phyloP scores from a whole-genome alignment of 2,797 vertebrate genomes.

The Siniperca obscura region DNA sequence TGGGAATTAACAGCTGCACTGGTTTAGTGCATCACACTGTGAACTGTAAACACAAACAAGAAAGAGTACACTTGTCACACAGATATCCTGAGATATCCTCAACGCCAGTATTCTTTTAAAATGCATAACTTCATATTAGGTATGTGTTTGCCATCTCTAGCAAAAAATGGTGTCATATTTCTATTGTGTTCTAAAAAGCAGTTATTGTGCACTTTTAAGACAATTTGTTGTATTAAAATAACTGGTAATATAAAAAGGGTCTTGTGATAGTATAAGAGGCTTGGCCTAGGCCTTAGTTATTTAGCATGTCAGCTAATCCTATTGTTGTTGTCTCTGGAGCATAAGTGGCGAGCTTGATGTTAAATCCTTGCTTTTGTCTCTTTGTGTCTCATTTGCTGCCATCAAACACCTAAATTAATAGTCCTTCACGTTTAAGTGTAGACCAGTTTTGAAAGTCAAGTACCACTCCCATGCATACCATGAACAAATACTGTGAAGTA shows the following conservation, averaged over 20 bases:
- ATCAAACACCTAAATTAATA: slow-evolving; percentile 49
- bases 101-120: neutral
- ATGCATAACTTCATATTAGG: no score
- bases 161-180: neutral
- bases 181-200: neutral
- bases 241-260: slow-evolving; percentile 44
- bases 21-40: slow-evolving; percentile 1
- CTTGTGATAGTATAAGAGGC: slow-evolving; percentile 67
- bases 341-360: slow-evolving; percentile 65
- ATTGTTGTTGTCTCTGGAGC: slow-evolving; percentile 72
- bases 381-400: slow-evolving; percentile 54
- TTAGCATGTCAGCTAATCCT: slow-evolving; percentile 71
- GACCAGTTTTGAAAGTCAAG: slow-evolving; percentile 57
- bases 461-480: neutral
- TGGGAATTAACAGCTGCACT: slow-evolving; percentile 23
- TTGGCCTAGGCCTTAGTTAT: slow-evolving; percentile 59
- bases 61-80: neutral
- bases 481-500: slow-evolving; percentile 13
- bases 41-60: slow-evolving; percentile 46
- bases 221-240: slow-evolving; percentile 18
- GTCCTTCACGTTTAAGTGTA: slow-evolving; percentile 46
- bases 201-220: neutral
- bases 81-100: neutral
- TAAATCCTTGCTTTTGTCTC: slow-evolving; percentile 69
- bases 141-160: neutral